These are phyloP conservation scores for Gymnodraco acuticeps DNA, from an alignment of 2,797 vertebrate species.

Conservation along the genomic window DNA sequence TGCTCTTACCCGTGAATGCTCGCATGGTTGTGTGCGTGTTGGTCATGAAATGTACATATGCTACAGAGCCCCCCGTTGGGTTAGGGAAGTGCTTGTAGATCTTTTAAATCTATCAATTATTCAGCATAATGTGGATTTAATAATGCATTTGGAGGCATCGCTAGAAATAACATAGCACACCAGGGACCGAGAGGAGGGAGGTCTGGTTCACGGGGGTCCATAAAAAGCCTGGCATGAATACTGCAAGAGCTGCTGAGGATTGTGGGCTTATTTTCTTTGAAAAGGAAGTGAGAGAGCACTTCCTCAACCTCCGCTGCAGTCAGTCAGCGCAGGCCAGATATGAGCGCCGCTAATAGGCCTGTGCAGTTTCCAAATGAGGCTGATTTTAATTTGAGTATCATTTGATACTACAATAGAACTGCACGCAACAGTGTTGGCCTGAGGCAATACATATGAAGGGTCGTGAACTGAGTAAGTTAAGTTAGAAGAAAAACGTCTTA, in stretches of 20 bases:
- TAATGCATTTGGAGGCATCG: slow-evolving; percentile 81
- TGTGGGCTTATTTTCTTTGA: slow-evolving; percentile 78
- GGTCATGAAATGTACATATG: slow-evolving; percentile 81
- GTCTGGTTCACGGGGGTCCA: slow-evolving; percentile 73
- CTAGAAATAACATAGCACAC: slow-evolving; percentile 82
- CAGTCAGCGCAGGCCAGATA: slow-evolving; percentile 34
- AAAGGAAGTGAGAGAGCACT: slow-evolving; percentile 70
- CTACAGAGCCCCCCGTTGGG: slow-evolving; percentile 62
- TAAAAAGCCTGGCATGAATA: slow-evolving; percentile 78
- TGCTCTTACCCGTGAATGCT: slow-evolving; percentile 42
- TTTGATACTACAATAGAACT: neutral
- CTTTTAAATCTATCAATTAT: slow-evolving; percentile 84
- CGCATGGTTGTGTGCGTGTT: slow-evolving; percentile 3
- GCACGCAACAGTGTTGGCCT: neutral
- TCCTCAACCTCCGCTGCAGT: slow-evolving; percentile 53
- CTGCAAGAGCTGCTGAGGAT: slow-evolving; percentile 72
- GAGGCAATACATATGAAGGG: neutral
- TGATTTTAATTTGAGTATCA: slow-evolving; percentile 11
- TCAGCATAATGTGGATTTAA: slow-evolving; percentile 83
- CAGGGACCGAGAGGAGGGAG: slow-evolving; percentile 66
- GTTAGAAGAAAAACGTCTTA: neutral
- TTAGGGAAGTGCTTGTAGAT: slow-evolving; percentile 81
- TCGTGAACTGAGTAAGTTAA: neutral
- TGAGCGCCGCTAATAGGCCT: slow-evolving; percentile 21
- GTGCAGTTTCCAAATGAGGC: slow-evolving; percentile 40